Evolutionary conservation across 1,140 invertebrate species (phyloP).

Genomic region (Acromyrmex charruanus): DNA sequence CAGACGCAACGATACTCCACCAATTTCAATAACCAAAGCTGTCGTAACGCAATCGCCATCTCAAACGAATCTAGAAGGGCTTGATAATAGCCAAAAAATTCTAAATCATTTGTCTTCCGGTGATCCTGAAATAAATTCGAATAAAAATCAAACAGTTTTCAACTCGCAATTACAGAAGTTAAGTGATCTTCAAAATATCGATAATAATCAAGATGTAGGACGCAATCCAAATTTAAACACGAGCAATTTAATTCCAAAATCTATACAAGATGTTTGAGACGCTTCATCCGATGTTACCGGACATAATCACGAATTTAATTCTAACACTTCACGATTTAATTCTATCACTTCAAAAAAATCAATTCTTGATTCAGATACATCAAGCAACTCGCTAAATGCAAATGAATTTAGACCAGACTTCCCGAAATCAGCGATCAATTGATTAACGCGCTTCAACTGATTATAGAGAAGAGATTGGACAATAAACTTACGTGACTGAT

Average conservation of each 20-base stretch:
- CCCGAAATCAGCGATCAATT: not conserved
- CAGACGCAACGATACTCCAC: not conserved
- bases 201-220: no score
- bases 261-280: not conserved
- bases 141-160: not conserved
- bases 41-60: not conserved
- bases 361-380: not conserved
- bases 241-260: constrained; percentile 9
- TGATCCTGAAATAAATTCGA: constrained; percentile 14
- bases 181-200: not conserved
- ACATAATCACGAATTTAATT: not conserved
- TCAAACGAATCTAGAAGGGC: not conserved
- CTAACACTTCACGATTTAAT: not conserved
- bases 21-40: not conserved
- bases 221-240: not conserved
- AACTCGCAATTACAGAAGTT: not conserved
- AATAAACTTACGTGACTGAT: not conserved
- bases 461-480: not conserved
- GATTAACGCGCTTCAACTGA: not conserved
- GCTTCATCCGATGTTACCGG: not conserved
- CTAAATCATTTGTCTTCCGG: not conserved
- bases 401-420: not conserved
- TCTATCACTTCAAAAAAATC: not conserved
- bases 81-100: not conserved
- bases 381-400: not conserved